Conservation (phyloP, 2,113 vertebrate genomes). For the Fulmarus glacialis region DNA sequence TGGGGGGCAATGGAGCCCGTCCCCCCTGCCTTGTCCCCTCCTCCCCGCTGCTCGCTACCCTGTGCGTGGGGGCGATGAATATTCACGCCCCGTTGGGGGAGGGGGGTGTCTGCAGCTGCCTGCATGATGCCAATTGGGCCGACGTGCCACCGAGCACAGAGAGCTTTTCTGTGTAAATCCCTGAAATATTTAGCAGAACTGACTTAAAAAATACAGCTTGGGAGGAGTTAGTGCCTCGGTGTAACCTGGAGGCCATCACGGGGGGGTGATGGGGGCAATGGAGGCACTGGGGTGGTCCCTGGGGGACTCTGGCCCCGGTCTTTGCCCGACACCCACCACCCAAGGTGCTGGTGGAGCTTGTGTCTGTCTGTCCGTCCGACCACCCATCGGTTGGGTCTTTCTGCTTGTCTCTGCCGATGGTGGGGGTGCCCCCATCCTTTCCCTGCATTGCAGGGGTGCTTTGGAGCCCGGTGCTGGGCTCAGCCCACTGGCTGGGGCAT, state of each 20-base stretch:
- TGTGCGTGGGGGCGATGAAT: not conserved
- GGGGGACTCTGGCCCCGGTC: not conserved
- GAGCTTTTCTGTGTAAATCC: conserved; percentile 66
- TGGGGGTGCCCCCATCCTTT: not conserved
- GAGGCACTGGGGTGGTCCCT: not conserved
- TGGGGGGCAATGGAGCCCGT: rapidly evolving
- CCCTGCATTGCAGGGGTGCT: not conserved
- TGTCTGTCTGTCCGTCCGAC: not conserved
- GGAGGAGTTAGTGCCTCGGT: not conserved
- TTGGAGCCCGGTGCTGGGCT: not conserved
- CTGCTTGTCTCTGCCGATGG: not conserved
- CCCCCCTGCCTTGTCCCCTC: not conserved
- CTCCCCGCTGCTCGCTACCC: rapidly evolving
- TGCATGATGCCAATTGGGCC: not conserved
- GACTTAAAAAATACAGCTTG: not conserved
- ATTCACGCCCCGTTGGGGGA: not conserved
- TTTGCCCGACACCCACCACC: rapidly evolving
- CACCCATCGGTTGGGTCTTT: rapidly evolving
- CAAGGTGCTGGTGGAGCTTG: not conserved
- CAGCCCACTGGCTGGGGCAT: not conserved
- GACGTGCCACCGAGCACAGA: not conserved
- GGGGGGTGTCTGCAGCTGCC: not conserved
- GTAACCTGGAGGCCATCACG: not conserved
- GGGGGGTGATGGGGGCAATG: not conserved
- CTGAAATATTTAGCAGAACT: conserved; percentile 70